Conservation (phyloP, 2,888 invertebrate species). For the Melanophora roralis region DNA sequence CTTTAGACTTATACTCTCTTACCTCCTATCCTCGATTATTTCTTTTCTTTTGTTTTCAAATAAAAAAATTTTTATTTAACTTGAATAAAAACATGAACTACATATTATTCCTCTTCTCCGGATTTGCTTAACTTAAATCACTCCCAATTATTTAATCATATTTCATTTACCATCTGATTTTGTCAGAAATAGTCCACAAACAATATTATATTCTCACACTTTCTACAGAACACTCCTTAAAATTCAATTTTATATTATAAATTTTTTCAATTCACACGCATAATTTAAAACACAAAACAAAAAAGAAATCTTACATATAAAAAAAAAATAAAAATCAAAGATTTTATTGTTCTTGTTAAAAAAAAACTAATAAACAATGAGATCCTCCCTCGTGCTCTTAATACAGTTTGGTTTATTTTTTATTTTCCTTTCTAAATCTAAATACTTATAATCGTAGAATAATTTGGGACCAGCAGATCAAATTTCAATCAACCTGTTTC, state of each 20-base stretch:
- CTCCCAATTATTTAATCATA: too few relatives aligned
- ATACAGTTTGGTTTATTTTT: background rate
- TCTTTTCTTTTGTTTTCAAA: too few relatives aligned
- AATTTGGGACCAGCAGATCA: slow-evolving; percentile 40
- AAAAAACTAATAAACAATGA: background rate
- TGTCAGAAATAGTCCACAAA: background rate
- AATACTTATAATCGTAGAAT: background rate
- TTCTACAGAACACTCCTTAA: slow-evolving; percentile 7
- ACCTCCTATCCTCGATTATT: too few relatives aligned
- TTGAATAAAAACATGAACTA: too few relatives aligned
- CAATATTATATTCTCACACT: slow-evolving; percentile 29
- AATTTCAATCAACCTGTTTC: slow-evolving; percentile 58
- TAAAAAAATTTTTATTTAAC: too few relatives aligned
- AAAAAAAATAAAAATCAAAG: slow-evolving; percentile 11
- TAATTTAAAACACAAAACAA: too few relatives aligned
- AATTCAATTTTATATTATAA: background rate
- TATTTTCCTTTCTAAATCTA: background rate
- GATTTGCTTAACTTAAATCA: too few relatives aligned
- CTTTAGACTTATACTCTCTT: too few relatives aligned
- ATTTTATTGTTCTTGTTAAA: background rate
- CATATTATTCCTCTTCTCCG: too few relatives aligned
- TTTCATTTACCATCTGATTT: too few relatives aligned
- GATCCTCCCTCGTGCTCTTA: slow-evolving; percentile 8
- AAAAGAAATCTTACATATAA: slow-evolving; percentile 1
- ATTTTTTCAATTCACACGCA: slow-evolving; percentile 40